Evolutionary conservation across 1,140 invertebrate genomes (phyloP).

Genomic region (Tetranychus urticae): DNA sequence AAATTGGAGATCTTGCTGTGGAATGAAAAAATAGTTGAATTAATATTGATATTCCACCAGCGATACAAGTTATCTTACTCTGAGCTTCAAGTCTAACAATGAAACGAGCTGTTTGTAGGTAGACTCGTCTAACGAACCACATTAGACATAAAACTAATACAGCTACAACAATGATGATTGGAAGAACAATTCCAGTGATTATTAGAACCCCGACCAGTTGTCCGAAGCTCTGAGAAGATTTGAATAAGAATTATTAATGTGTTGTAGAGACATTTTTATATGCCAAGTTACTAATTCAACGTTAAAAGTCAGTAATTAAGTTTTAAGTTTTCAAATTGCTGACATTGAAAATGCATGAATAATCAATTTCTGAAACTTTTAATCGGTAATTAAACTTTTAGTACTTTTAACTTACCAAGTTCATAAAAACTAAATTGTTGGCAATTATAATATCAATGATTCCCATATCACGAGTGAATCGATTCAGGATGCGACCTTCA

Average conservation of each 20-base stretch:
- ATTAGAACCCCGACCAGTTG: background rate
- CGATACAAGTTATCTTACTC: background rate
- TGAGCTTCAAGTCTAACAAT: background rate
- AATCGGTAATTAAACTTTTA: no score
- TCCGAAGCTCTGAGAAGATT: background rate
- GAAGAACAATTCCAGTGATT: background rate
- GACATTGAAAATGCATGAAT: no score
- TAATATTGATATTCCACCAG: background rate
- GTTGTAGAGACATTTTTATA: background rate
- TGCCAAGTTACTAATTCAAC: no score
- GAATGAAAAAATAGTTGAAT: background rate
- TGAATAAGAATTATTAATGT: background rate
- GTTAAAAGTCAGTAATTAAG: no score
- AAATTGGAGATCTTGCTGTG: slow-evolving; percentile 23
- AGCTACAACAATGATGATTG: background rate
- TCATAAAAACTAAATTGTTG: slow-evolving; percentile 33
- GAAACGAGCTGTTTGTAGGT: background rate
- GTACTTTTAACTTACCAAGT: background rate
- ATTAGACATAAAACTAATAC: background rate
- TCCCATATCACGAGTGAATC: slow-evolving; percentile 10
- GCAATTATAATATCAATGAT: background rate
- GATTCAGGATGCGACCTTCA: background rate
- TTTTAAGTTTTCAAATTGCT: no score
- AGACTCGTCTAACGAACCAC: background rate
- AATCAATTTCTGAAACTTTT: no score